phyloP scores from a whole-genome alignment of 2,888 invertebrate species.

The Volucella inanis region DNA sequence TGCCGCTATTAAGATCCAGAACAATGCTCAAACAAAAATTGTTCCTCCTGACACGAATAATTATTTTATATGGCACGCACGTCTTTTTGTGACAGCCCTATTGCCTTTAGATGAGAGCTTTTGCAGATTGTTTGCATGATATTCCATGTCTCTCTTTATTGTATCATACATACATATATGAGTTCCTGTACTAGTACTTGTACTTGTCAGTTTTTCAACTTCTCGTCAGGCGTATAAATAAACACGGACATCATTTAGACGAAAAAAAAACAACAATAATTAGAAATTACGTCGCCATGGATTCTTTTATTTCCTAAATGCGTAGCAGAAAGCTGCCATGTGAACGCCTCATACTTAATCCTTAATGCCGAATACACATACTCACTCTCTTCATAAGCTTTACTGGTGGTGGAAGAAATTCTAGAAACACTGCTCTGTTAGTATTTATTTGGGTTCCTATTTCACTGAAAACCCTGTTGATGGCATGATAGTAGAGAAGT shows the following conservation, averaged over 20 bases:
- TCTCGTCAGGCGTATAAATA: background rate
- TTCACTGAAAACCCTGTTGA: slow-evolving; percentile 28
- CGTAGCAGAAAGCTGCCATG: slow-evolving; percentile 38
- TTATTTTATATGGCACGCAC: slow-evolving; percentile 7
- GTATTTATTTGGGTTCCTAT: slow-evolving; percentile 33
- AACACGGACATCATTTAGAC: background rate
- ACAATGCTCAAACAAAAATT: too few species aligned
- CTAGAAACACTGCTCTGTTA: slow-evolving; percentile 22
- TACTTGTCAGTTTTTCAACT: slow-evolving; percentile 15
- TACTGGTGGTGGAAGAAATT: slow-evolving; percentile 17
- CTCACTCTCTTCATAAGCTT: background rate
- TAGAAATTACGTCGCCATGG: slow-evolving; percentile 41
- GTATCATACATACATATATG: too few species aligned
- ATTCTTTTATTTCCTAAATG: slow-evolving; percentile 42
- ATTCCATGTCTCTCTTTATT: background rate
- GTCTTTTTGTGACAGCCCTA: slow-evolving; percentile 3
- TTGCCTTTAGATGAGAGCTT: background rate
- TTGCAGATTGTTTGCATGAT: background rate
- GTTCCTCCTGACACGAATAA: too few species aligned
- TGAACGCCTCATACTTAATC: slow-evolving; percentile 22
- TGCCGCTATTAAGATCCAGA: too few species aligned
- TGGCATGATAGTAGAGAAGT: slow-evolving; percentile 45
- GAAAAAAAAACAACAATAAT: slow-evolving; percentile 23
- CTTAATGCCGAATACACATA: slow-evolving; percentile 33
- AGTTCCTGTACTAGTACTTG: too few species aligned